Conservation (phyloP, 2,113 vertebrate species). For the Cricetomys ansorgei region DNA sequence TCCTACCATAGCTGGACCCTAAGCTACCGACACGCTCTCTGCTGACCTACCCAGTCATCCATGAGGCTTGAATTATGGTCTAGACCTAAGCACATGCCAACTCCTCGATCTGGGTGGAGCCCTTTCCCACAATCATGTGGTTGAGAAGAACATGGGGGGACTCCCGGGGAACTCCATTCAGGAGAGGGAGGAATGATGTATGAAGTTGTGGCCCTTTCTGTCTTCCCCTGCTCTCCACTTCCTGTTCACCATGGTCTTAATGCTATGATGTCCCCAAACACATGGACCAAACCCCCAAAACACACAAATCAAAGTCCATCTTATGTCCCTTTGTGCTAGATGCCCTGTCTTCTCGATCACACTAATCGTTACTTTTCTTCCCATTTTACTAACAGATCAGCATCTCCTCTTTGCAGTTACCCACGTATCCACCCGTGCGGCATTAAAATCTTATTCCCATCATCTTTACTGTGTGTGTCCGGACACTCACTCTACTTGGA, state of each 20-base stretch:
- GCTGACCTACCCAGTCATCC: not conserved
- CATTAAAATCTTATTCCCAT: fast-evolving
- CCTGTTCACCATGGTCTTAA: too few relatives aligned
- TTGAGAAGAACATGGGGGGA: not conserved
- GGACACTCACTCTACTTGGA: not conserved
- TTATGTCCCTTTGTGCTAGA: too few relatives aligned
- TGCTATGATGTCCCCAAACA: too few relatives aligned
- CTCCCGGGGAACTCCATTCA: not conserved
- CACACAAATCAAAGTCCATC: too few relatives aligned
- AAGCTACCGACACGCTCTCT: not conserved
- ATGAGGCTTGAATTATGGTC: not conserved
- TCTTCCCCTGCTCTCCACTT: too few relatives aligned
- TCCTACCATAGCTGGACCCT: too few relatives aligned
- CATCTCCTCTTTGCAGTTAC: not conserved
- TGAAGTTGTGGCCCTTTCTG: too few relatives aligned
- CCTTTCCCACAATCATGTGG: not conserved
- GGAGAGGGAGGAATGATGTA: not conserved
- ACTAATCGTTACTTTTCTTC: not conserved
- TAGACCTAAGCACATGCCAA: not conserved
- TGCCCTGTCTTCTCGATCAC: not conserved
- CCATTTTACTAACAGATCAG: not conserved
- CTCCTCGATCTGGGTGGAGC: not conserved
- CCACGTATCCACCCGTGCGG: not conserved
- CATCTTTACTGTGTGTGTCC: not conserved
- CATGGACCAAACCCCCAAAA: too few relatives aligned